Conservation (phyloP, 2,888 invertebrate species). For the Tenthredo livida region DNA sequence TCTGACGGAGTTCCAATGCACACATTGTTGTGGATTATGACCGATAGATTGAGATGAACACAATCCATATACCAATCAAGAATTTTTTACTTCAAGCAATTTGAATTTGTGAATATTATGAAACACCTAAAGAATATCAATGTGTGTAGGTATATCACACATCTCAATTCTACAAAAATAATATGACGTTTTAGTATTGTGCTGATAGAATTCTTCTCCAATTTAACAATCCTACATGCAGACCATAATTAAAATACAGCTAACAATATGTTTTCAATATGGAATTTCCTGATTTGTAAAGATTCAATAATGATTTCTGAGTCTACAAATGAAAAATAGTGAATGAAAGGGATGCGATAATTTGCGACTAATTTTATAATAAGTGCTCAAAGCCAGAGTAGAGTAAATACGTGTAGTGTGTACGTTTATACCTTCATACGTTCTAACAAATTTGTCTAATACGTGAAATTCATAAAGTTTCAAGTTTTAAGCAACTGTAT, state of each 20-base stretch:
- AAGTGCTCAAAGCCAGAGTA: constrained; percentile 17
- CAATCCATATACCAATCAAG: background rate
- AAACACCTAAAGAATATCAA: background rate
- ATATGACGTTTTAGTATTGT: constrained; percentile 29
- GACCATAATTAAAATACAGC: background rate
- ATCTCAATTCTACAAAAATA: constrained; percentile 17
- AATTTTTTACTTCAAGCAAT: background rate
- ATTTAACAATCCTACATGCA: constrained; percentile 34
- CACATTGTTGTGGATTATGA: background rate
- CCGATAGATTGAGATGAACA: background rate
- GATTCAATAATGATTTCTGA: background rate
- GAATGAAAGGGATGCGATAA: background rate
- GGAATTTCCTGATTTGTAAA: background rate
- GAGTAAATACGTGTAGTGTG: background rate
- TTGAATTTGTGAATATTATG: background rate
- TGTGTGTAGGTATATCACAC: background rate
- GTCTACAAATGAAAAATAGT: background rate
- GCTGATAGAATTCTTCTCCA: constrained; percentile 11
- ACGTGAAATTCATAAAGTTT: background rate
- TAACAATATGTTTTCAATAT: background rate
- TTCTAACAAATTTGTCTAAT: background rate
- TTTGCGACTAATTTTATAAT: background rate
- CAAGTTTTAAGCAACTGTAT: background rate
- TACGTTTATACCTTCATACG: background rate
- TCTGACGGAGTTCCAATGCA: background rate